Evolutionary conservation across 2,888 invertebrate species (phyloP).

Genomic region (Oscheius sp.): DNA sequence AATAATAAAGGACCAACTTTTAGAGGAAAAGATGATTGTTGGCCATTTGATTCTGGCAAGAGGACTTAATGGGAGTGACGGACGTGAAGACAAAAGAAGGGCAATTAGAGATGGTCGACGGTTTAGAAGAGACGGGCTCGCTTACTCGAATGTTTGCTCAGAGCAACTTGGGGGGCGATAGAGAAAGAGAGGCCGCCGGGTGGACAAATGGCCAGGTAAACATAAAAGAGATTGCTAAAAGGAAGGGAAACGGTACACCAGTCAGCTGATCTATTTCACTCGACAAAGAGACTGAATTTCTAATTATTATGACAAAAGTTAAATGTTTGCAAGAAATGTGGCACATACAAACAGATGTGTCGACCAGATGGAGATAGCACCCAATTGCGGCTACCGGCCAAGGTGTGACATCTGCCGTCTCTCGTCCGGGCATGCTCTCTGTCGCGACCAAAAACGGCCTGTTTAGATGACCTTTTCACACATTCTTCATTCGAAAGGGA

Average conservation of each 20-base stretch:
- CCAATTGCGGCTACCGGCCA: slow-evolving; percentile 27
- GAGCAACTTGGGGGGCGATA: slow-evolving; percentile 31
- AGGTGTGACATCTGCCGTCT: slow-evolving; percentile 14
- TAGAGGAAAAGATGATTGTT: not conserved
- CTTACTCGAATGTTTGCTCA: slow-evolving; percentile 30
- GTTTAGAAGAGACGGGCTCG: slow-evolving; percentile 34
- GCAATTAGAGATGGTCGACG: slow-evolving; percentile 16
- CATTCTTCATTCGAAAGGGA: not conserved
- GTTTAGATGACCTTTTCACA: slow-evolving; percentile 13
- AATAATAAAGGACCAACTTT: not conserved
- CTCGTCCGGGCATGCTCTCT: not conserved
- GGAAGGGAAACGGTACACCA: not conserved
- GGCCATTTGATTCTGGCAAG: not conserved
- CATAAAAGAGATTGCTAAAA: not conserved
- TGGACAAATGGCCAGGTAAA: slow-evolving; percentile 18
- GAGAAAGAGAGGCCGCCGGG: slow-evolving; percentile 23
- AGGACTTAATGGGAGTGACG: not conserved
- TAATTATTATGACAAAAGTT: too few relatives aligned
- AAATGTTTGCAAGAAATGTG: too few relatives aligned
- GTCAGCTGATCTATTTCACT: too few relatives aligned
- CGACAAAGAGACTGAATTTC: too few relatives aligned
- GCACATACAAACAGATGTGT: slow-evolving; percentile 1
- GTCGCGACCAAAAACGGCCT: not conserved
- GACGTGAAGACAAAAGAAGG: not conserved
- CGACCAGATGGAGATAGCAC: not conserved